phyloP scores from a whole-genome alignment of 2,888 invertebrate genomes.

The Leptogaster cylindrica region DNA sequence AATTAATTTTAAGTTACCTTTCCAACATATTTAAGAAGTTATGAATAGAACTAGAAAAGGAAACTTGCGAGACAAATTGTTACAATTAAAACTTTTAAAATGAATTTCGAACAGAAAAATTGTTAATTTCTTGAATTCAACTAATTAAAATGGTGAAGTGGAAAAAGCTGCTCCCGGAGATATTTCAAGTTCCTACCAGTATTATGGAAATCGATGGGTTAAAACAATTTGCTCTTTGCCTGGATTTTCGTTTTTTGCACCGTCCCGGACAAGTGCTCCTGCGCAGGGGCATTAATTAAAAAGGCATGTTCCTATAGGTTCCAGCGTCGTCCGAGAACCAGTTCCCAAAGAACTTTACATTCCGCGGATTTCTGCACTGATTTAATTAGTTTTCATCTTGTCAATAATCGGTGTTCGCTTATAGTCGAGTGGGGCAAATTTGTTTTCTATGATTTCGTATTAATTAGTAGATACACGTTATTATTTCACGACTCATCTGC shows the following conservation, averaged over 20 bases:
- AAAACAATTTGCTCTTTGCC: slow-evolving; percentile 45
- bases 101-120: not conserved
- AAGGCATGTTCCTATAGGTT: slow-evolving; percentile 44
- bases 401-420: slow-evolving; percentile 24
- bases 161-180: slow-evolving; percentile 25
- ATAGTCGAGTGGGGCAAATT: slow-evolving; percentile 26
- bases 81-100: not conserved
- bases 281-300: slow-evolving; percentile 45
- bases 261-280: slow-evolving; percentile 22
- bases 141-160: slow-evolving; percentile 38
- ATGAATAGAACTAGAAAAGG: no score
- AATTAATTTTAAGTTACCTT: no score
- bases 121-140: slow-evolving; percentile 10
- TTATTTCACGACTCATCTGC: slow-evolving; percentile 17
- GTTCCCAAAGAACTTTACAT: slow-evolving; percentile 49
- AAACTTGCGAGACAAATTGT: no score
- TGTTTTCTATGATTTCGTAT: slow-evolving; percentile 42
- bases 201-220: slow-evolving; percentile 43
- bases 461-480: slow-evolving; percentile 21
- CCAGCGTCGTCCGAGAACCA: slow-evolving; percentile 16
- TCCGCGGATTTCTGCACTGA: slow-evolving; percentile 49
- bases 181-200: slow-evolving; percentile 27
- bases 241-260: slow-evolving; percentile 22
- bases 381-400: slow-evolving; percentile 49
- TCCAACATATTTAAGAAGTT: no score